Evolutionary conservation across 2,113 vertebrate species (phyloP).

Genomic region (Epinephelus fuscoguttatus): DNA sequence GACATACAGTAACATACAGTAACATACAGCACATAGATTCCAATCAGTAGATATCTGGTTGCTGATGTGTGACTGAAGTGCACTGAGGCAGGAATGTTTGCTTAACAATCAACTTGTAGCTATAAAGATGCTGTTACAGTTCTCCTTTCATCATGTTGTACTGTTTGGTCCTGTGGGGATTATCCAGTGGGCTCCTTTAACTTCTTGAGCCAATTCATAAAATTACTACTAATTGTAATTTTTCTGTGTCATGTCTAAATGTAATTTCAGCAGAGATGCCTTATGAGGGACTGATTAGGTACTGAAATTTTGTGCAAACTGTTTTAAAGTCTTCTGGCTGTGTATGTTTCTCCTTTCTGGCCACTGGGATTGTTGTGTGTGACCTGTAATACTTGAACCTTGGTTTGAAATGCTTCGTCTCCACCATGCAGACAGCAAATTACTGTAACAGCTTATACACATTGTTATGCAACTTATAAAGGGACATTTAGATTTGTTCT

Average conservation of each 20-base stretch:
- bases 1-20: background rate
- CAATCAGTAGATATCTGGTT: constrained; percentile 10
- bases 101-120: constrained; percentile 35
- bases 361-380: constrained; percentile 28
- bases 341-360: constrained; percentile 4
- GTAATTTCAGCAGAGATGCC: constrained; percentile 40
- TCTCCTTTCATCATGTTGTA: background rate
- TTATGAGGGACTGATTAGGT: constrained; percentile 22
- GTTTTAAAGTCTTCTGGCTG: constrained; percentile 3
- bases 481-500: constrained; percentile 28
- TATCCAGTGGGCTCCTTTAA: background rate
- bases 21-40: background rate
- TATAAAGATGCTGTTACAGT: constrained; percentile 23
- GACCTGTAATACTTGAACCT: constrained; percentile 58
- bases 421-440: background rate
- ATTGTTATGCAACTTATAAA: constrained; percentile 7
- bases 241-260: constrained; percentile 36
- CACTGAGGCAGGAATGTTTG: constrained; percentile 22
- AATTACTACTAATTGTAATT: background rate
- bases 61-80: background rate
- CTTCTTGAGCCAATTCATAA: constrained; percentile 15
- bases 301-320: background rate
- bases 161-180: constrained; percentile 3
- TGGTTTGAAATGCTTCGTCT: constrained; percentile 42
- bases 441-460: constrained; percentile 2